These are phyloP conservation scores for Hymenopus coronatus DNA, from an alignment of 2,888 invertebrate species.

Conservation along the genomic window DNA sequence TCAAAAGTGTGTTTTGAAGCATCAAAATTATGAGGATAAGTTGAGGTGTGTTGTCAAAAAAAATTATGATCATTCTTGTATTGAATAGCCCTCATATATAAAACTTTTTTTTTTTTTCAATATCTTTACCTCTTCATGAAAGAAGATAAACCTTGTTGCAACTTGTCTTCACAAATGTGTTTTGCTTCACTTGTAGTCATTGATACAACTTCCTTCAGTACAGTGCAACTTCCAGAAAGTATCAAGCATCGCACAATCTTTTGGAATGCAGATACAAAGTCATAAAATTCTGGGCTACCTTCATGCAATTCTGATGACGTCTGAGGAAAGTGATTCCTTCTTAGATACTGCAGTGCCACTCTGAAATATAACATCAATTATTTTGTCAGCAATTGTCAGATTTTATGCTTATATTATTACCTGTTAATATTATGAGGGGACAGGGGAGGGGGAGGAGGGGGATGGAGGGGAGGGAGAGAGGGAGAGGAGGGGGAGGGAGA, in stretches of 20 bases:
- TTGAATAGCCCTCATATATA: no score
- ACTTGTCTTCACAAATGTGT: conserved; percentile 22
- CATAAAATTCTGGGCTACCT: conserved; percentile 1
- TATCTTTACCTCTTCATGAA: conserved; percentile 28
- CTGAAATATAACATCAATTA: neutral
- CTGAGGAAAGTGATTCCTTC: conserved; percentile 26
- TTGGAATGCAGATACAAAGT: conserved; percentile 24
- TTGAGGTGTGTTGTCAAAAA: no score
- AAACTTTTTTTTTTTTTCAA: neutral
- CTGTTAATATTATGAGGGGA: no score
- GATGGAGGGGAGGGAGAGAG: no score
- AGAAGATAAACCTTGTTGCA: conserved; percentile 23
- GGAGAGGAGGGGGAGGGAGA: no score
- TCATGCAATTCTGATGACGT: conserved; percentile 15
- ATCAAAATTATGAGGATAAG: no score
- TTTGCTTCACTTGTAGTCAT: conserved; percentile 22
- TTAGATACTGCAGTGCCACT: conserved; percentile 20
- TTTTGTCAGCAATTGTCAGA: no score
- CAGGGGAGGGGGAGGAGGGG: no score
- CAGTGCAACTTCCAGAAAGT: conserved; percentile 21
- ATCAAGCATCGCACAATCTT: conserved; percentile 32
- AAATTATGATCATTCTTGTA: no score
- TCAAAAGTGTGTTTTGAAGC: no score
- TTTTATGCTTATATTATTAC: no score
- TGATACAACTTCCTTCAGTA: conserved; percentile 26